Evolutionary conservation across 2,113 vertebrate species (phyloP).

Genomic region (Macrotis lagotis): DNA sequence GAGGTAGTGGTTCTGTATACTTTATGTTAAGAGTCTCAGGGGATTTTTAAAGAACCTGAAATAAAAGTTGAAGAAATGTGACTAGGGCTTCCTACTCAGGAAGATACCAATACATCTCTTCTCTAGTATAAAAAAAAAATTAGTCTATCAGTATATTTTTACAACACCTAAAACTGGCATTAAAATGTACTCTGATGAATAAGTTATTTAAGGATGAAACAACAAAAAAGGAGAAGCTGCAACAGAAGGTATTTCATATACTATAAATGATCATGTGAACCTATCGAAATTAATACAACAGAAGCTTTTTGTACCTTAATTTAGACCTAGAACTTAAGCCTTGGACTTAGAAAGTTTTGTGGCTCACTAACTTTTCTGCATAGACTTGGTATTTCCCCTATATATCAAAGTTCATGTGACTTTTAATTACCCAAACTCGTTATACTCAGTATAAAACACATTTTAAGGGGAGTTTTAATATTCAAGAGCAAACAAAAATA

Average conservation of each 20-base stretch:
- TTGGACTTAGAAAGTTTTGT: background rate
- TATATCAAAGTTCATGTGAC: background rate
- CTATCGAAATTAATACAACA: rapidly evolving
- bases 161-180: background rate
- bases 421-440: background rate
- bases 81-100: background rate
- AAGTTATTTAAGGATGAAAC: background rate
- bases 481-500: background rate
- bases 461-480: background rate
- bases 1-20: background rate
- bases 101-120: rapidly evolving
- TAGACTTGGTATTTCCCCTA: rapidly evolving
- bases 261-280: background rate
- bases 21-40: background rate
- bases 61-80: background rate
- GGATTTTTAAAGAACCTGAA: background rate
- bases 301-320: background rate
- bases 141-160: background rate
- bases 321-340: no score
- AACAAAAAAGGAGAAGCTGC: background rate
- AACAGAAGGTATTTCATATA: background rate
- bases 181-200: background rate
- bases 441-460: background rate
- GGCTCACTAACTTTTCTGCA: background rate
- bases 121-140: background rate